Base-by-base conservation (phyloP, 1,140 invertebrate species). In the Dinoponera quadriceps region DNA sequence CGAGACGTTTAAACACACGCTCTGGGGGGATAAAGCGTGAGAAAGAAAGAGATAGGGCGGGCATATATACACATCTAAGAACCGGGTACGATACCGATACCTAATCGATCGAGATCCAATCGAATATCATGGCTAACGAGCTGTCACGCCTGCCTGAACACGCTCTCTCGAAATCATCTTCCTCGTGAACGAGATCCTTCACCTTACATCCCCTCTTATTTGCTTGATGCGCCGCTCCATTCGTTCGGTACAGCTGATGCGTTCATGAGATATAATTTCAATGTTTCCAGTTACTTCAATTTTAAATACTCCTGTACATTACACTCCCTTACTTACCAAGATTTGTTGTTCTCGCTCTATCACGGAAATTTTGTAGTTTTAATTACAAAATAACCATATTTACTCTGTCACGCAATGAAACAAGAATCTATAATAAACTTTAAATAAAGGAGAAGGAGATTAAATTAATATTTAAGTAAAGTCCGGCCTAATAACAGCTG, bases 91-190 rank as follows among this genome's bases (percentile, higher is more conserved):
- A 88, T 88, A 84, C 77, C 20, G 86, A 90, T 90, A 90, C 73
- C 88, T 88, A 86, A 90, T 86, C 84, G 86, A 90, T 90, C 82
- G 88, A 89, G 88, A 90, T 90, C 88, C 81, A 90, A 90, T 90
- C 88, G 82, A 88, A 90, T 90, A 90, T 89, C 89, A 86, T 86
- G 85, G 89, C 82, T 90, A 90, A 90, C 86, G 89, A 90, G 89
- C 88, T 90, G 88, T 90, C 89, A 90, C 89, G 89, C 89, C 88
- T 87, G 89, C 88, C 82, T 90, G 89, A 90, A 71, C 88, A 89
- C 86, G 86, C 74, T 85, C 78, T 85, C 73, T 65, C 71, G 54
- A 75, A 88, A 88, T 87, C 83, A 51, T 84, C 86, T 85, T 85
- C 48, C 51, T 16, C 59, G 49, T 49, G 71, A 78, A 68, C 83